These are phyloP conservation scores for Ormyrus thymus DNA, from an alignment of 2,888 invertebrate species.

Conservation along the genomic window DNA sequence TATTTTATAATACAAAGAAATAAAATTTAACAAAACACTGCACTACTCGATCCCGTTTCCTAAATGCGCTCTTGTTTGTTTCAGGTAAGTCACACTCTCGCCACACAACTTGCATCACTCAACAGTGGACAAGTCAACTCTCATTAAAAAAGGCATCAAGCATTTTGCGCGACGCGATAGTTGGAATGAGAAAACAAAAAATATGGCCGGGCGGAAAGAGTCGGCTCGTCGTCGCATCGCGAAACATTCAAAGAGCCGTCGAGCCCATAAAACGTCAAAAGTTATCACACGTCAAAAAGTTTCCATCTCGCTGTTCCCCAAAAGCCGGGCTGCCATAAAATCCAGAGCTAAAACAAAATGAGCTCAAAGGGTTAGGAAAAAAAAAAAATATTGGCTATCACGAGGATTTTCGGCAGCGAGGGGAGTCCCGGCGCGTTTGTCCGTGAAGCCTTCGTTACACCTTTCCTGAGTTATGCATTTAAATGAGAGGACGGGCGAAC, in stretches of 20 bases:
- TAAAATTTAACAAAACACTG: too few species aligned
- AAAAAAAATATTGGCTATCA: slow-evolving; percentile 42
- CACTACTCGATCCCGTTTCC: slow-evolving; percentile 1
- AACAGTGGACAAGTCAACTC: slow-evolving; percentile 51
- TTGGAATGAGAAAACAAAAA: slow-evolving; percentile 18
- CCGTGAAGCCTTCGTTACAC: slow-evolving; percentile 73
- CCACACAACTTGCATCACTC: not conserved
- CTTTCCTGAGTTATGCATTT: slow-evolving; percentile 72
- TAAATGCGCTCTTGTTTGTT: slow-evolving; percentile 41
- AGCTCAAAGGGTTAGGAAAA: slow-evolving; percentile 11
- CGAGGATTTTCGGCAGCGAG: slow-evolving; percentile 50
- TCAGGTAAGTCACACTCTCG: slow-evolving; percentile 48
- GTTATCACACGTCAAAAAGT: slow-evolving; percentile 56
- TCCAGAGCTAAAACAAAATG: slow-evolving; percentile 31
- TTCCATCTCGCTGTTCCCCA: slow-evolving; percentile 53
- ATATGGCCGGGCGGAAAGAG: not conserved
- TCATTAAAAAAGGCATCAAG: slow-evolving; percentile 53
- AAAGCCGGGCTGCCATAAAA: slow-evolving; percentile 26
- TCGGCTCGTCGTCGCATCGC: not conserved
- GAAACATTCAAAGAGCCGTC: slow-evolving; percentile 51
- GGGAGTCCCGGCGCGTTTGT: slow-evolving; percentile 41
- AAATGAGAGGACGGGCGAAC: slow-evolving; percentile 65
- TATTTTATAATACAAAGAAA: too few species aligned
- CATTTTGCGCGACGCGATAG: slow-evolving; percentile 16
- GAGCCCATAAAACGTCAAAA: slow-evolving; percentile 56